These are phyloP conservation scores for Gymnocypris eckloni DNA, from an alignment of 2,797 vertebrate genomes.

Conservation along the genomic window DNA sequence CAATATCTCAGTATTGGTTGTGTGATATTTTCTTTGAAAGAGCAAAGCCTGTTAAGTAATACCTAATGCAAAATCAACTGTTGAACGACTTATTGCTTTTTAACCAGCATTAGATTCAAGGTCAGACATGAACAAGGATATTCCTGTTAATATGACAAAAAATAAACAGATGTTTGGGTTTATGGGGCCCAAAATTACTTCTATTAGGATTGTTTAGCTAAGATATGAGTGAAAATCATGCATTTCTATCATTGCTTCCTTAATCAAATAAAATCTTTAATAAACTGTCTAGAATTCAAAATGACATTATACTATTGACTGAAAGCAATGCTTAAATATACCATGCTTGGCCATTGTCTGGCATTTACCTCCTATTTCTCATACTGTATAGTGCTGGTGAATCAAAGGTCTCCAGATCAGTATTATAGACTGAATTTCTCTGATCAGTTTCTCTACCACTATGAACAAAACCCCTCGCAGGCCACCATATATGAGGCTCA, in stretches of 20 bases:
- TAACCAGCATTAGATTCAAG: not conserved
- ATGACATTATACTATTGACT: not conserved
- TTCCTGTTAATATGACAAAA: not conserved
- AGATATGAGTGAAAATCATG: not conserved
- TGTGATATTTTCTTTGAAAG: constrained; percentile 1
- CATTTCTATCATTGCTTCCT: not conserved
- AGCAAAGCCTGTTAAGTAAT: not conserved
- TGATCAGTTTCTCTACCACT: constrained; percentile 1
- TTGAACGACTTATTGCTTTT: not conserved
- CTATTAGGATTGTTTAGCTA: not conserved
- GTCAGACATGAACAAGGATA: not conserved
- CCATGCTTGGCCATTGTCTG: not conserved
- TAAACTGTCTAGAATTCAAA: not conserved
- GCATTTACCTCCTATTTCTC: not conserved
- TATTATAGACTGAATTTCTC: constrained; percentile 9
- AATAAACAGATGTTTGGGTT: not conserved
- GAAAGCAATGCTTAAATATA: not conserved
- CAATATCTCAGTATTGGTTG: not conserved
- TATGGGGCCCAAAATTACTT: not conserved
- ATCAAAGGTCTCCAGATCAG: constrained; percentile 28
- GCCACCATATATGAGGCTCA: not conserved
- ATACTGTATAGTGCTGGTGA: not conserved
- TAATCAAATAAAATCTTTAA: not conserved
- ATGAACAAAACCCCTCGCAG: constrained; percentile 1
- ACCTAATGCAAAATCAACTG: not conserved